Percentiles rank a stretch among this genome's conserved stretches.
Conservation (phyloP, 2,797 vertebrate genomes). For the Malurus splendens region DNA sequence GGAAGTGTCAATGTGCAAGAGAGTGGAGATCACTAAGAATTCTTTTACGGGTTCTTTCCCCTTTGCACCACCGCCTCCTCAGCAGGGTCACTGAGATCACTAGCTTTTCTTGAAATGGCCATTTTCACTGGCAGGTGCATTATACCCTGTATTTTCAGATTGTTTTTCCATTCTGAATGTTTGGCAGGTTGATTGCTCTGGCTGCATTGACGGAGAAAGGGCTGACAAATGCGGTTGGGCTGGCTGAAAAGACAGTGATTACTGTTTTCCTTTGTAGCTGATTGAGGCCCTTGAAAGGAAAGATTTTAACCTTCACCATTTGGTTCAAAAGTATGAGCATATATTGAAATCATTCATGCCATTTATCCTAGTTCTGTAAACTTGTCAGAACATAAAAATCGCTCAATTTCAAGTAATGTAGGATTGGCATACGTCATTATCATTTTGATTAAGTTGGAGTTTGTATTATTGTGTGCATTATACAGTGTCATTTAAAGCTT, state of each 20-base stretch:
- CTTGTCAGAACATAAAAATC: constrained; percentile 93
- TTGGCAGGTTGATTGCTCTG: constrained; percentile 99
- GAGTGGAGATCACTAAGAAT: constrained; percentile 95
- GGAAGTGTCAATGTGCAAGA: constrained; percentile 96
- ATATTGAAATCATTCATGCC: constrained; percentile 96
- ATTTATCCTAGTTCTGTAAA: constrained; percentile 98
- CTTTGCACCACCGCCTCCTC: constrained; percentile 86
- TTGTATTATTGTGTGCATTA: constrained; percentile 82
- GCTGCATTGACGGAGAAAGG: constrained; percentile 95
- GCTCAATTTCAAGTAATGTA: constrained; percentile 84
- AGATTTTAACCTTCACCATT: constrained; percentile 99
- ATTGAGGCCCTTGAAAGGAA: constrained; percentile 99
- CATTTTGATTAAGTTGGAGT: constrained; percentile 95
- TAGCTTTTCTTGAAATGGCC: constrained; percentile 99
- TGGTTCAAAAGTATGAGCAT: constrained; percentile 93
- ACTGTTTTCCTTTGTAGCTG: constrained; percentile 99
- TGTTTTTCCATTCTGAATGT: constrained; percentile 99
- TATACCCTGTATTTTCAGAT: constrained; percentile 99
- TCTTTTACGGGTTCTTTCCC: constrained; percentile 94
- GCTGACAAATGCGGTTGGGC: constrained; percentile 93
- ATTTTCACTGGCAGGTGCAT: constrained; percentile 99
- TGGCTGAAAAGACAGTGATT: constrained; percentile 99
- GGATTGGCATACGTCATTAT: constrained; percentile 97
- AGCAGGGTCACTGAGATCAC: constrained; percentile 99
- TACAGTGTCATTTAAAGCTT: constrained; percentile 77